A percentile compares a stretch with the other conserved stretches of the same genome.
phyloP scores from a whole-genome alignment of 2,888 invertebrate genomes.

The Norana najaformis region DNA sequence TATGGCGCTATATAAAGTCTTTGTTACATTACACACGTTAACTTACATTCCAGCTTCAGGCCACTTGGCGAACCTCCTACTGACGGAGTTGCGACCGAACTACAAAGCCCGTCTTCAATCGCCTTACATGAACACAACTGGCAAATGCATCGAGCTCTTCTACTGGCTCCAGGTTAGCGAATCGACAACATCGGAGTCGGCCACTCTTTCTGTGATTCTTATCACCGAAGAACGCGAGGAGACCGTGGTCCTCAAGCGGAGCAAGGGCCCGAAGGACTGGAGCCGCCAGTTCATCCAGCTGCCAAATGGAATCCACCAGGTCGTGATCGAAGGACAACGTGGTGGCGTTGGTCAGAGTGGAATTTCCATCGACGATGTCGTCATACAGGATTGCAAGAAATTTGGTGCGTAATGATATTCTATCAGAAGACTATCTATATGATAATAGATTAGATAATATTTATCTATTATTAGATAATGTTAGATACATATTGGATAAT shows the following conservation, averaged over 20 bases:
- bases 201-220: slow-evolving; percentile 27
- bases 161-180: slow-evolving; percentile 34
- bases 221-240: slow-evolving; percentile 30
- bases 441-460: not conserved
- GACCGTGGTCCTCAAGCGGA: not conserved
- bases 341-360: slow-evolving; percentile 23
- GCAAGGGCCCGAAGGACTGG: slow-evolving; percentile 29
- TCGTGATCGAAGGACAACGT: slow-evolving; percentile 31
- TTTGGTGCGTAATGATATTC: slow-evolving; percentile 22
- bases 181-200: slow-evolving; percentile 20
- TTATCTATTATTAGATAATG: not conserved
- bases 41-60: slow-evolving; percentile 32
- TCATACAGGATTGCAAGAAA: slow-evolving; percentile 26
- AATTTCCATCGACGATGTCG: slow-evolving; percentile 31
- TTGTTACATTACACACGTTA: not conserved
- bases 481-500: no score
- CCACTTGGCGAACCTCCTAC: slow-evolving; percentile 29
- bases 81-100: slow-evolving; percentile 33
- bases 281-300: slow-evolving; percentile 17
- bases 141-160: slow-evolving; percentile 36
- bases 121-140: slow-evolving; percentile 36
- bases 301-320: slow-evolving; percentile 32
- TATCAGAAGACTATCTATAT: not conserved
- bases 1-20: no score
- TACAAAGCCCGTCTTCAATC: slow-evolving; percentile 32